Evolutionary conservation across 2,797 vertebrate species (phyloP).

Genomic region (Ispidina lecontei): DNA sequence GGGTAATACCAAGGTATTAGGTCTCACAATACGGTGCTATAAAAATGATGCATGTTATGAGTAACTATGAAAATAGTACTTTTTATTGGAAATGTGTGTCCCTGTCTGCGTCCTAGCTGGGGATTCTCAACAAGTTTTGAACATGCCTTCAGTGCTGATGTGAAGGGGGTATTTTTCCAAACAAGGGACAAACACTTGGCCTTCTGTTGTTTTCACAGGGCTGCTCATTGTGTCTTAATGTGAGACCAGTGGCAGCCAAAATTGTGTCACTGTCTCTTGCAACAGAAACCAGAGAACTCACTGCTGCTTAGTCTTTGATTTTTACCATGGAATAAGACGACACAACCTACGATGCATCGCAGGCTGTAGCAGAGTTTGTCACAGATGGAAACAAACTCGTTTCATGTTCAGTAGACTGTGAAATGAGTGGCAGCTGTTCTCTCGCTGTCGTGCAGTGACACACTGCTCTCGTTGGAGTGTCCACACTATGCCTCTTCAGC

Average conservation of each 20-base stretch:
- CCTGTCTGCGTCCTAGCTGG: not conserved
- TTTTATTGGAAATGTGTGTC: not conserved
- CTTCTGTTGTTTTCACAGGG: not conserved
- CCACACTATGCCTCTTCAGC: not conserved
- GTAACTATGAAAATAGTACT: not conserved
- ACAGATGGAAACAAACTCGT: slow-evolving; percentile 37
- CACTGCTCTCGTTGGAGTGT: not conserved
- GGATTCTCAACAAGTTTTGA: not conserved
- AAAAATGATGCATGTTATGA: not conserved
- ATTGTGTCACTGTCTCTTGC: not conserved
- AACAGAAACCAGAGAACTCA: not conserved
- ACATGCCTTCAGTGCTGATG: not conserved
- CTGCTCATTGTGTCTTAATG: not conserved
- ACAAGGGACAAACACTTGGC: not conserved
- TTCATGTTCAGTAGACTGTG: slow-evolving; percentile 46
- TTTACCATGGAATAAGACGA: not conserved
- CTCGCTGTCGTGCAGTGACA: not conserved
- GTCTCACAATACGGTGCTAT: not conserved
- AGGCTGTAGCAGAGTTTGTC: not conserved
- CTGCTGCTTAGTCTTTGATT: slow-evolving; percentile 3
- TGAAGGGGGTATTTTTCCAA: not conserved
- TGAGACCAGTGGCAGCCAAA: not conserved
- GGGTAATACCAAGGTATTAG: not conserved
- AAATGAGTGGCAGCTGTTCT: slow-evolving; percentile 45
- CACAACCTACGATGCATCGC: not conserved